These are phyloP conservation scores for Hypena proboscidalis DNA, from an alignment of 2,888 invertebrate genomes.

Conservation along the genomic window DNA sequence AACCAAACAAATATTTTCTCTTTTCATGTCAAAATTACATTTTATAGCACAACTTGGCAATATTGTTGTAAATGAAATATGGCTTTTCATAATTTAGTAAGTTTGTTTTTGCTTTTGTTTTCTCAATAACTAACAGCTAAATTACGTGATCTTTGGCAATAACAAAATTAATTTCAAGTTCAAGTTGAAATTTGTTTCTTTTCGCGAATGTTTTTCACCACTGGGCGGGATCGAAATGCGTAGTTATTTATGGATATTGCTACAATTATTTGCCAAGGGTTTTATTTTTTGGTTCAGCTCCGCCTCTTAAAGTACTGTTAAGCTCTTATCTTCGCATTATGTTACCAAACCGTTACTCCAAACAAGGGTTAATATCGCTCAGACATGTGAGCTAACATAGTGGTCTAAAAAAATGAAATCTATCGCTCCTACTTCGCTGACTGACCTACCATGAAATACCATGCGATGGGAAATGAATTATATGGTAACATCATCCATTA, in stretches of 20 bases:
- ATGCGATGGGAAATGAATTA: conserved; percentile 38
- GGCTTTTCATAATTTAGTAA: conserved; percentile 19
- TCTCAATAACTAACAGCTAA: conserved; percentile 13
- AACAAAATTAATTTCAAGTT: conserved; percentile 25
- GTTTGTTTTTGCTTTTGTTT: conserved; percentile 11
- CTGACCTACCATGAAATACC: conserved; percentile 42
- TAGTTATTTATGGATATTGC: conserved; percentile 35
- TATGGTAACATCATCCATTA: conserved; percentile 25
- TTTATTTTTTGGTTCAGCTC: conserved; percentile 38
- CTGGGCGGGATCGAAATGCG: conserved; percentile 25
- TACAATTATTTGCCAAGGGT: conserved; percentile 39
- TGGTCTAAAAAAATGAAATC: conserved; percentile 30
- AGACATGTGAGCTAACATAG: conserved; percentile 48
- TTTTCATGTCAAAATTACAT: conserved; percentile 16
- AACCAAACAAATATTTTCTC: conserved; percentile 24
- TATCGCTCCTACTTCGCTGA: conserved; percentile 29
- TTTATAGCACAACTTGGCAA: conserved; percentile 18
- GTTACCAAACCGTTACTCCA: conserved; percentile 59
- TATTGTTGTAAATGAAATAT: conserved; percentile 17
- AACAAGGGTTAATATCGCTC: conserved; percentile 47
- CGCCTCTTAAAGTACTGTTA: conserved; percentile 55
- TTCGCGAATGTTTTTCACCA: conserved; percentile 11
- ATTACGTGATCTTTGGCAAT: conserved; percentile 24
- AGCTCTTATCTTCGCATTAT: conserved; percentile 62
- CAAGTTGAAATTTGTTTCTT: conserved; percentile 11